Percentiles rank a stretch among this genome's conserved stretches.
These are phyloP conservation scores for Aporophyla lueneburgensis DNA, from an alignment of 2,888 invertebrate genomes.

Conservation along the genomic window DNA sequence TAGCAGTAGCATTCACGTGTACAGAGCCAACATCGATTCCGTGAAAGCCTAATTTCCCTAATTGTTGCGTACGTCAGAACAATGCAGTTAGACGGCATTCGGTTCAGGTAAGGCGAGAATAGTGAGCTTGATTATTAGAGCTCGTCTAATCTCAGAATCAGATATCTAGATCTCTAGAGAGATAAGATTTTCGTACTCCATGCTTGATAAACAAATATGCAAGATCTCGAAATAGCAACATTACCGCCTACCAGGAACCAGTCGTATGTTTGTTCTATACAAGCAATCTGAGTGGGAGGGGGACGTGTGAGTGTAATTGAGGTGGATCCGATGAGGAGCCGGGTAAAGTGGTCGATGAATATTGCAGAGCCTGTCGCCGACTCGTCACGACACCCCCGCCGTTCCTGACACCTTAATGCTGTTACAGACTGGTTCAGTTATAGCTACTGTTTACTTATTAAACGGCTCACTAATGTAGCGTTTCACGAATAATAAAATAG, in stretches of 20 bases:
- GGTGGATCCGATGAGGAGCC: conserved; percentile 71
- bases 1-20: conserved; percentile 8
- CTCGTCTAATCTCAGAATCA: conserved; percentile 14
- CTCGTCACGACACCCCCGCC: conserved; percentile 73
- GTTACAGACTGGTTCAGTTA: conserved; percentile 47
- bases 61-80: conserved; percentile 21
- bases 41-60: conserved; percentile 32
- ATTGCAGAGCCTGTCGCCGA: conserved; percentile 83
- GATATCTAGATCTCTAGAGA: conserved; percentile 6
- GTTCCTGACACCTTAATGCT: conserved; percentile 64
- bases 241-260: conserved; percentile 44
- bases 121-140: conserved; percentile 15
- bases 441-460: conserved; percentile 53
- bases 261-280: conserved; percentile 62
- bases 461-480: conserved; percentile 31
- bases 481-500: conserved; percentile 6
- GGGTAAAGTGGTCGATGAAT: conserved; percentile 86
- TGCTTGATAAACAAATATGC: conserved; percentile 29
- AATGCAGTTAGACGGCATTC: conserved; percentile 6
- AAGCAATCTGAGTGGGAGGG: conserved; percentile 63
- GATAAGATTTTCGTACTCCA: conserved; percentile 10
- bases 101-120: conserved; percentile 9
- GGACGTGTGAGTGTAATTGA: conserved; percentile 73
- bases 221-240: conserved; percentile 51
- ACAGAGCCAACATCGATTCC: conserved; percentile 20